Conservation (phyloP, 64 coral and sea anemone genomes). For the Montipora capricornis region DNA sequence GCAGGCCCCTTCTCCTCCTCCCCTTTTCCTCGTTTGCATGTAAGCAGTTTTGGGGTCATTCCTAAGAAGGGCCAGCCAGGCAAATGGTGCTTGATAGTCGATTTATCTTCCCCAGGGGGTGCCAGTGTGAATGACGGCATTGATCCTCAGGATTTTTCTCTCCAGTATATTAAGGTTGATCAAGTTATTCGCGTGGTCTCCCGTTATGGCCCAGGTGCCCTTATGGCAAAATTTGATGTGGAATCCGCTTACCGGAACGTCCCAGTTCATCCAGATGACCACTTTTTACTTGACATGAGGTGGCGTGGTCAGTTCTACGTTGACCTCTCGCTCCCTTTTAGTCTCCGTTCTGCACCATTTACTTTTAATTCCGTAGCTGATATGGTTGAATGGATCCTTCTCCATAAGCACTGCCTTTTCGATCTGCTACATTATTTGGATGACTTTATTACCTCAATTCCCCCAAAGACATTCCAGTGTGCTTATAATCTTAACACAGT, state of each 20-base stretch:
- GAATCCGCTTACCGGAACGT: no score
- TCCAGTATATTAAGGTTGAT: conserved; percentile 19
- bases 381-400: no score
- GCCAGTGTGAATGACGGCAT: conserved; percentile 13
- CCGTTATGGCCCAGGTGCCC: conserved; percentile 11
- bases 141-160: background rate
- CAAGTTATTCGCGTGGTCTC: background rate
- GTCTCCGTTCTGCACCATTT: no score
- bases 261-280: no score
- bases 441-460: background rate
- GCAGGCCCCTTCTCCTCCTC: background rate
- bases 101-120: conserved; percentile 12
- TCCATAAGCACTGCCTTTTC: background rate
- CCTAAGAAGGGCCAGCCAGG: background rate
- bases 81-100: conserved; percentile 10
- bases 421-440: conserved; percentile 1
- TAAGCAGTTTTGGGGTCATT: conserved; percentile 11
- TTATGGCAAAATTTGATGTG: no score
- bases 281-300: no score
- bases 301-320: no score
- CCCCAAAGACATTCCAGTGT: background rate
- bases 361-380: no score
- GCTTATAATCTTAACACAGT: background rate
- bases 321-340: no score
- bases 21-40: background rate